Evolutionary conservation across 2,888 invertebrate species (phyloP).

Genomic region (Drosophila nr. perissopoda): DNA sequence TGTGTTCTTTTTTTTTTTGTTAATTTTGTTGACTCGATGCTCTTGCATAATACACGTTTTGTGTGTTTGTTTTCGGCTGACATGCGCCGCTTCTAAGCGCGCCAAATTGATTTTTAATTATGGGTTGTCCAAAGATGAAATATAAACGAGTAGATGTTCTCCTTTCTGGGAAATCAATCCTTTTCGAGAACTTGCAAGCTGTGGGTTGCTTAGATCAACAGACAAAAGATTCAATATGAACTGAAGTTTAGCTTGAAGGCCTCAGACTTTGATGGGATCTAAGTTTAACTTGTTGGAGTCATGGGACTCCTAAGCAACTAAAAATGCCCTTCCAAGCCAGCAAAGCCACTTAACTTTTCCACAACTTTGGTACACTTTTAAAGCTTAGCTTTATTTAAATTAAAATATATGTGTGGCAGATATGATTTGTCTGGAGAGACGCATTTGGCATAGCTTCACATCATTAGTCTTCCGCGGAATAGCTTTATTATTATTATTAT

Average conservation of each 20-base stretch:
- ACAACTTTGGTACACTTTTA: background rate
- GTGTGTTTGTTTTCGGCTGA: constrained; percentile 44
- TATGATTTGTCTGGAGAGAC: background rate
- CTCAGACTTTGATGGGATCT: background rate
- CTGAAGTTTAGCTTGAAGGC: constrained; percentile 5
- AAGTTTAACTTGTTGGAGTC: background rate
- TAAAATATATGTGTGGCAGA: background rate
- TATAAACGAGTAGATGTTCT: constrained; percentile 47
- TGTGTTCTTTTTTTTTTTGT: constrained; percentile 3
- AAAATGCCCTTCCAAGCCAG: background rate
- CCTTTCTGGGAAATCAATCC: constrained; percentile 57
- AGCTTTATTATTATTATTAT: background rate
- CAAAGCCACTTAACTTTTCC: background rate
- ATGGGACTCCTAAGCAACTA: background rate
- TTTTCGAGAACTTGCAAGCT: constrained; percentile 15
- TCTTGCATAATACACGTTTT: constrained; percentile 68
- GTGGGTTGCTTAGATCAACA: background rate
- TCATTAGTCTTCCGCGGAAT: background rate
- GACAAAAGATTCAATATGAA: constrained; percentile 6
- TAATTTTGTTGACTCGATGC: constrained; percentile 29
- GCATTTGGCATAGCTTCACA: background rate
- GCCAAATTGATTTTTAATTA: constrained; percentile 78
- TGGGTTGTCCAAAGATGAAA: constrained; percentile 55
- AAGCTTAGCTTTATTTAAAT: background rate
- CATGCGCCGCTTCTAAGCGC: constrained; percentile 58